Evolutionary conservation across 2,797 vertebrate genomes (phyloP).

Genomic region (Mico argentatus): DNA sequence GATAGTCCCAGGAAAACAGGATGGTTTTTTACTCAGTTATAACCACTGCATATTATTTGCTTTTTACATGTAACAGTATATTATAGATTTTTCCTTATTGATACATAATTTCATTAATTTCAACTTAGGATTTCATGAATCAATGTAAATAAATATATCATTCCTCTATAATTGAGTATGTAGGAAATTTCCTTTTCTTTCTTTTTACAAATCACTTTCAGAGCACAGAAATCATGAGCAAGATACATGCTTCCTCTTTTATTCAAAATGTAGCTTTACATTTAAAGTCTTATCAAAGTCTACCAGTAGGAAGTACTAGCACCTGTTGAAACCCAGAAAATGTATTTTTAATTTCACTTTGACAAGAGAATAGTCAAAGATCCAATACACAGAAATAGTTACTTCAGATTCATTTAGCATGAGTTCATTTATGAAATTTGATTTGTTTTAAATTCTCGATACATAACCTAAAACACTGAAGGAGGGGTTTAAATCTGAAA

Average conservation of each 20-base stretch:
- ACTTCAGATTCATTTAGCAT: not conserved
- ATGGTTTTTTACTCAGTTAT: not conserved
- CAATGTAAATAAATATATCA: not conserved
- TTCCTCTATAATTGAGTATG: not conserved
- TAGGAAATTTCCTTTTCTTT: not conserved
- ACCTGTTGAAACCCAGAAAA: not conserved
- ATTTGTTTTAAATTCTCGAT: conserved; percentile 11
- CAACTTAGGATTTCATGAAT: not conserved
- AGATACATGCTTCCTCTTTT: not conserved
- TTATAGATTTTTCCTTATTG: not conserved
- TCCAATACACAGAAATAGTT: not conserved
- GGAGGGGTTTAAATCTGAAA: not conserved
- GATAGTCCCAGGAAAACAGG: not conserved
- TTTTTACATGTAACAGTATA: not conserved
- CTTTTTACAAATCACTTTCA: conserved; percentile 15
- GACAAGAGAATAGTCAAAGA: not conserved
- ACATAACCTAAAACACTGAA: not conserved
- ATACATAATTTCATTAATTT: not conserved
- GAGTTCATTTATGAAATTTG: not conserved
- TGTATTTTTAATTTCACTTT: not conserved
- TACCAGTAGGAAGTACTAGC: not conserved
- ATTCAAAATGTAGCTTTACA: conserved; percentile 5
- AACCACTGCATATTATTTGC: not conserved
- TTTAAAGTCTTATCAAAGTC: not conserved
- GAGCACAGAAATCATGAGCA: not conserved